Conservation (phyloP, 1,140 invertebrate genomes). For the Triops longicaudatus region DNA sequence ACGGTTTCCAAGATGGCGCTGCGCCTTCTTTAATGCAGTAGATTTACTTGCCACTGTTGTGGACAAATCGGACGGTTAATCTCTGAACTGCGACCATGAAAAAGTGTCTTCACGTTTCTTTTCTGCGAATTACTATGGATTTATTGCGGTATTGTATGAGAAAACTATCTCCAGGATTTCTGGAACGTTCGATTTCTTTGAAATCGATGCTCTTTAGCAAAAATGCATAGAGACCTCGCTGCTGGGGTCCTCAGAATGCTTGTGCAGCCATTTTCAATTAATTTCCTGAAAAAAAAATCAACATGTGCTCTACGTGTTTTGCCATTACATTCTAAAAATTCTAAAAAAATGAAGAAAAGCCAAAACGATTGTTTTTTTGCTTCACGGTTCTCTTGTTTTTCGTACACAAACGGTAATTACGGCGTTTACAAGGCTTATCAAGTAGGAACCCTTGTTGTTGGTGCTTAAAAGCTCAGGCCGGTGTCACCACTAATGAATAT, state of each 20-base stretch:
- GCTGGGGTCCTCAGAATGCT: background rate
- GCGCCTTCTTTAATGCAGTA: background rate
- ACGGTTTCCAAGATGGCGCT: too few species aligned
- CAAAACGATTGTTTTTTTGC: background rate
- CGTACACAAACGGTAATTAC: slow-evolving; percentile 16
- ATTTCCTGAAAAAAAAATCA: background rate
- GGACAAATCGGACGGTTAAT: background rate
- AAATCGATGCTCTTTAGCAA: background rate
- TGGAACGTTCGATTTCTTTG: too few species aligned
- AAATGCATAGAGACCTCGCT: slow-evolving; percentile 8
- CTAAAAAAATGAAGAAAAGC: background rate
- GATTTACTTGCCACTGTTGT: background rate
- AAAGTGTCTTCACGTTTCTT: too few species aligned
- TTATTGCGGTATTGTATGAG: too few species aligned
- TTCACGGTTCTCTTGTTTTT: slow-evolving; percentile 10
- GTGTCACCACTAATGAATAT: slow-evolving; percentile 23
- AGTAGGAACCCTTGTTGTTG: slow-evolving; percentile 29
- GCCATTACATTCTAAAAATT: background rate
- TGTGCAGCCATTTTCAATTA: background rate
- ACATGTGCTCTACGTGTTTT: background rate
- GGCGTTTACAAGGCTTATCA: slow-evolving; percentile 27
- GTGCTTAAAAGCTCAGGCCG: slow-evolving; percentile 29
- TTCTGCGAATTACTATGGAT: too few species aligned
- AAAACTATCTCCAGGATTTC: too few species aligned
- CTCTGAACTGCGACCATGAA: background rate